phyloP scores from a whole-genome alignment of 1,140 invertebrate genomes.

The Zaprionus capensis region DNA sequence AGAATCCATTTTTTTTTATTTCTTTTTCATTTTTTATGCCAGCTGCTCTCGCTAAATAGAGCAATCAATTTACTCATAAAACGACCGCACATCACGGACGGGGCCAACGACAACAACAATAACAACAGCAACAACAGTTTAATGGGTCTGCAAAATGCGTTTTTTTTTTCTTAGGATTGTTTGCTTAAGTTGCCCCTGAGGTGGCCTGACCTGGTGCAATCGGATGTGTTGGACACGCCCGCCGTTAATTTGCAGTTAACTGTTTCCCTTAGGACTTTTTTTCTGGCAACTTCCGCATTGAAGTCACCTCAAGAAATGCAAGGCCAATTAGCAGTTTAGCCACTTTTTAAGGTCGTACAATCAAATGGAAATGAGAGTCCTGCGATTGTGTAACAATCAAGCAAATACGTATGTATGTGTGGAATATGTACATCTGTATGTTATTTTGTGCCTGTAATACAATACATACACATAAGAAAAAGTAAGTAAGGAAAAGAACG shows the following conservation, averaged over 20 bases:
- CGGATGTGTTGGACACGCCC: conserved; percentile 2
- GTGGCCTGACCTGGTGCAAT: conserved; percentile 12
- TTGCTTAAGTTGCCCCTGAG: neutral
- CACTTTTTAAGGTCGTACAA: neutral
- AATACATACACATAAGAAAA: neutral
- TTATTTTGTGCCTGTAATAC: neutral
- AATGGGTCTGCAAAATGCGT: conserved; percentile 4
- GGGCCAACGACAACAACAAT: neutral
- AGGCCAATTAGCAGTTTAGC: conserved; percentile 7
- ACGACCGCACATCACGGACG: conserved; percentile 3
- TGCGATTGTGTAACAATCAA: conserved; percentile 6
- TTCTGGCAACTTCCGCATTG: neutral
- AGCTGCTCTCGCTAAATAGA: conserved; percentile 12
- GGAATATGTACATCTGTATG: neutral
- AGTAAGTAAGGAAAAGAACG: neutral
- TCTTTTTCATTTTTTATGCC: conserved; percentile 11
- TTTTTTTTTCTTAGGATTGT: conserved; percentile 5
- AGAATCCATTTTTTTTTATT: neutral
- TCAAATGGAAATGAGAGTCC: neutral
- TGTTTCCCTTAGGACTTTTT: neutral
- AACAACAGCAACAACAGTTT: conserved; percentile 2
- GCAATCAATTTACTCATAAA: conserved; percentile 20
- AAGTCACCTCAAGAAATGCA: conserved; percentile 9
- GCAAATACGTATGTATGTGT: neutral
- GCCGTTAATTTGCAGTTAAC: conserved; percentile 3